Evolutionary conservation across 2,797 vertebrate species (phyloP).

Genomic region (Enteromius thamalakanensis): DNA sequence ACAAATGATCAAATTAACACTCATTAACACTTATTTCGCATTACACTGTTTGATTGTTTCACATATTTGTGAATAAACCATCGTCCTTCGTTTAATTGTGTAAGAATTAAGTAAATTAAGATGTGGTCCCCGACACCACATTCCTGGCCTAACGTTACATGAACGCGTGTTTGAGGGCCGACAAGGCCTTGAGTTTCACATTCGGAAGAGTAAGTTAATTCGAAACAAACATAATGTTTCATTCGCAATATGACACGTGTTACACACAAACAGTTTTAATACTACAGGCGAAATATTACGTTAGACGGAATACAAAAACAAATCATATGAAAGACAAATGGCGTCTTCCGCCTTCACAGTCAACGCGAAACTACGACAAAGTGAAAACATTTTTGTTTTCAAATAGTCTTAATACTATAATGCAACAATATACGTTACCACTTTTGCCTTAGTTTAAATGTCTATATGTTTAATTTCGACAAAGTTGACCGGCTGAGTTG

Average conservation of each 20-base stretch:
- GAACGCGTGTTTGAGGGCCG: slow-evolving; percentile 8
- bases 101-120: neutral
- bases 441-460: neutral
- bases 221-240: neutral
- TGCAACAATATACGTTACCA: neutral
- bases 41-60: neutral
- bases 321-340: neutral
- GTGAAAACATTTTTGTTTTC: neutral
- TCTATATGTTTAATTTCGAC: neutral
- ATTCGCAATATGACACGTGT: neutral
- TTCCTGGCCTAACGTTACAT: slow-evolving; percentile 37
- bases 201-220: neutral
- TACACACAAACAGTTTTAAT: neutral
- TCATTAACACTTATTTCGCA: neutral
- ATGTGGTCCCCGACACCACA: neutral
- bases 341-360: neutral
- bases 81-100: neutral
- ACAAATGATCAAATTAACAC: neutral
- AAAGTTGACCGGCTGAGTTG: neutral
- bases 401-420: too few species aligned
- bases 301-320: neutral
- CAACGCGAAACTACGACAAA: slow-evolving; percentile 5
- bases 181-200: slow-evolving; percentile 20
- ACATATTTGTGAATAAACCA: neutral
- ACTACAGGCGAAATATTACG: neutral